These are phyloP conservation scores for Eupithecia abbreviata DNA, from an alignment of 2,888 invertebrate genomes.

Conservation along the genomic window DNA sequence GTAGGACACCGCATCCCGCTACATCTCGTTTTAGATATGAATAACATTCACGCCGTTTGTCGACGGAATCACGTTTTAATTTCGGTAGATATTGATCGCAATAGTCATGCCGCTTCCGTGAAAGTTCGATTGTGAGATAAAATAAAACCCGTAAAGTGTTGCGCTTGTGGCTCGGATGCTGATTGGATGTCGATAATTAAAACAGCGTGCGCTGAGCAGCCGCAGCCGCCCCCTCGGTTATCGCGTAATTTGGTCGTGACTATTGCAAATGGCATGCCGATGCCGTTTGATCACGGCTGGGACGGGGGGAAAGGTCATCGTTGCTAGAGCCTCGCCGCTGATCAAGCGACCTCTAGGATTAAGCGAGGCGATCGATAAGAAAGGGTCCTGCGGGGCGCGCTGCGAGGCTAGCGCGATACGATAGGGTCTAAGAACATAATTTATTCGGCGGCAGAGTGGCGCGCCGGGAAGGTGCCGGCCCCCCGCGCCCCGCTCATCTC, in stretches of 20 bases:
- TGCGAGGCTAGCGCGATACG: conserved; percentile 52
- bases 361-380: conserved; percentile 77
- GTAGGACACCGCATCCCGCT: conserved; percentile 55
- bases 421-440: conserved; percentile 73
- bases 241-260: conserved; percentile 64
- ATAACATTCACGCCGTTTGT: conserved; percentile 48
- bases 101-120: conserved; percentile 34
- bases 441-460: conserved; percentile 83
- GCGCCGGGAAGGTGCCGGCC: conserved; percentile 74
- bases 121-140: conserved; percentile 31
- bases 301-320: conserved; percentile 65
- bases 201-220: conserved; percentile 30
- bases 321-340: conserved; percentile 62
- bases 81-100: conserved; percentile 35
- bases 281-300: conserved; percentile 58
- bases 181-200: conserved; percentile 44
- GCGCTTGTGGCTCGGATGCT: conserved; percentile 20
- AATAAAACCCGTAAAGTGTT: conserved; percentile 19
- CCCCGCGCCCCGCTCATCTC: conserved; percentile 55
- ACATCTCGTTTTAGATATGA: conserved; percentile 61
- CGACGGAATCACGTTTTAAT: conserved; percentile 41
- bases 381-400: conserved; percentile 48
- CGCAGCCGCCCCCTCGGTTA: conserved; percentile 50
- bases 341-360: conserved; percentile 77
- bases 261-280: conserved; percentile 70